phyloP scores from a whole-genome alignment of 2,113 vertebrate species.

The Tachysurus fulvidraco region DNA sequence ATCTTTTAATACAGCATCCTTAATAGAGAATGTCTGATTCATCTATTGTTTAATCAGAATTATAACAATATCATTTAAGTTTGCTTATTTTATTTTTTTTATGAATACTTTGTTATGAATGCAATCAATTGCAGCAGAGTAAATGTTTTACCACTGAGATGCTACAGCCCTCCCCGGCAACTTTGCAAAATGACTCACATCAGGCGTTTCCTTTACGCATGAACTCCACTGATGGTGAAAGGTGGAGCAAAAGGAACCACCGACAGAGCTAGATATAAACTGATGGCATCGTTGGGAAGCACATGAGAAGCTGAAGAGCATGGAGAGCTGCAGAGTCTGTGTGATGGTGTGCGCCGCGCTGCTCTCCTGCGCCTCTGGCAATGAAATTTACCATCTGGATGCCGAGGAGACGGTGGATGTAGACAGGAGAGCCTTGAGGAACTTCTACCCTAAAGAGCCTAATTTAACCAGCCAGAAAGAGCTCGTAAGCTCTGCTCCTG shows the following conservation, averaged over 20 bases:
- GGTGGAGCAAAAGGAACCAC: slow-evolving; percentile 67
- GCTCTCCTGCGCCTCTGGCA: slow-evolving; percentile 59
- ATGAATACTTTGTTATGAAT: background rate
- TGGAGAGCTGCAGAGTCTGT: slow-evolving; percentile 71
- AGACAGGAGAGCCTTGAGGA: slow-evolving; percentile 73
- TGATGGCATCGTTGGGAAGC: slow-evolving; percentile 49
- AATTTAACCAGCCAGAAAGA: slow-evolving; percentile 79
- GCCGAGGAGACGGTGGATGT: slow-evolving; percentile 67
- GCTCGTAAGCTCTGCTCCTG: slow-evolving; percentile 67
- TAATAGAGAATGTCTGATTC: background rate
- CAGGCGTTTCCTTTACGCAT: slow-evolving; percentile 69
- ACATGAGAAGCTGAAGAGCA: slow-evolving; percentile 63
- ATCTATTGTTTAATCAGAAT: background rate
- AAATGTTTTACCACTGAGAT: background rate
- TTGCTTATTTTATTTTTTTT: background rate
- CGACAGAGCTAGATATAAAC: slow-evolving; percentile 70
- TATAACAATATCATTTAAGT: background rate
- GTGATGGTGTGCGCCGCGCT: slow-evolving; percentile 68
- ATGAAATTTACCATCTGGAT: slow-evolving; percentile 61
- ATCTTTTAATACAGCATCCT: background rate
- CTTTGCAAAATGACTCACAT: slow-evolving; percentile 74
- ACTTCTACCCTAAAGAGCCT: slow-evolving; percentile 78
- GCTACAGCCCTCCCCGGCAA: slow-evolving; percentile 55
- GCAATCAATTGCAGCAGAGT: background rate
- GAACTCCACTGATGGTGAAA: slow-evolving; percentile 64